These are phyloP conservation scores for Charadrius vociferus DNA, from an alignment of 2,113 vertebrate genomes.

Conservation along the genomic window DNA sequence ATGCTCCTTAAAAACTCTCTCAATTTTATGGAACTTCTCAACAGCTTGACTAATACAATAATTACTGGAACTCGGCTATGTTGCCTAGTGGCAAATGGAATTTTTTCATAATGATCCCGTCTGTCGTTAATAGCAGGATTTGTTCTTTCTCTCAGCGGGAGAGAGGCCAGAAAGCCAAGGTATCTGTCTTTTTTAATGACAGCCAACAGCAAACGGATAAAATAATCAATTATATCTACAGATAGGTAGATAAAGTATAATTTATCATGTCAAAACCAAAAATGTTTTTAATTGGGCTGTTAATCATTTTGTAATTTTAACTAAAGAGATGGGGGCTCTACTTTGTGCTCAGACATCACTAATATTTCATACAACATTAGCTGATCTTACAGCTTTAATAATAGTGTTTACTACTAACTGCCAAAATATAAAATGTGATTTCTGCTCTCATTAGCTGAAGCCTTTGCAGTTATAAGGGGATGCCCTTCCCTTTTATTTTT, in stretches of 20 bases:
- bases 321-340: slow-evolving; percentile 22
- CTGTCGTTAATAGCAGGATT: slow-evolving; percentile 71
- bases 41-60: slow-evolving; percentile 73
- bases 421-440: slow-evolving; percentile 27
- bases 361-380: slow-evolving; percentile 54
- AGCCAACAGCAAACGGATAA: slow-evolving; percentile 63
- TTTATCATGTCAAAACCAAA: slow-evolving; percentile 64
- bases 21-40: slow-evolving; percentile 69
- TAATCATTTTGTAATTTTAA: slow-evolving; percentile 69
- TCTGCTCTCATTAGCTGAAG: slow-evolving; percentile 27
- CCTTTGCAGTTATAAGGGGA: slow-evolving; percentile 14
- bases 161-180: slow-evolving; percentile 51
- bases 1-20: slow-evolving; percentile 63
- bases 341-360: slow-evolving; percentile 35
- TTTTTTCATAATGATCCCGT: slow-evolving; percentile 70
- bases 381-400: slow-evolving; percentile 59
- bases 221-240: slow-evolving; percentile 67
- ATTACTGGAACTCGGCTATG: slow-evolving; percentile 63
- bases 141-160: slow-evolving; percentile 63
- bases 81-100: slow-evolving; percentile 71
- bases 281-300: slow-evolving; percentile 68
- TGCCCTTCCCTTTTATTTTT: background rate
- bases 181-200: slow-evolving; percentile 57
- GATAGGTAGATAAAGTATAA: slow-evolving; percentile 59
- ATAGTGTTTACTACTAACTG: slow-evolving; percentile 29